Evolutionary conservation across 1,140 invertebrate genomes (phyloP), one percentile per base, ranked within the genome.

Genomic region (Panagrolaimus sp.): DNA sequence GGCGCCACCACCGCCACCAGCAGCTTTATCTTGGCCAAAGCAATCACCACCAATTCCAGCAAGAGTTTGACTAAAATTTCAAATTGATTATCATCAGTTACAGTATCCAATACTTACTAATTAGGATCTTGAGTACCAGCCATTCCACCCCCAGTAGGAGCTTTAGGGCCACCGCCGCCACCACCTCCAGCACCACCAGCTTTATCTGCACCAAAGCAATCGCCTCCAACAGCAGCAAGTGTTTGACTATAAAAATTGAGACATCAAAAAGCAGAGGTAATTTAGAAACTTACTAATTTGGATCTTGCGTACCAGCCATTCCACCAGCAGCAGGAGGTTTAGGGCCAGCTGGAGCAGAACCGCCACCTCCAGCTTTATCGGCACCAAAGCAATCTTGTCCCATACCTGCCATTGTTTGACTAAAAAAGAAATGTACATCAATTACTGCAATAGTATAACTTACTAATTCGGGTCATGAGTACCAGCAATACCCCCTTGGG

Each of bases 11-110:
- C 63, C 68, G 27, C 47, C 48, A 31, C 46, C 68, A 16, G 63
- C 66, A 46, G 16, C 46, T 63, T 67, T 67, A 11, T 70, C 65
- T 13, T 38, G n/a, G 27, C 64, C 69, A 62, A 70, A 70, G 42
- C 23, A 23, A 31, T 70, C 63, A 5, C 43, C 65, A 23, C 48
- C 65, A n/a, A 70, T 43, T n/a, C 42, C 53, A 16, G 69, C 69
- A 14, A 70, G 47, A 0, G 69, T 70, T 20, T 70, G 69, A 69
- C 31, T 38, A 7, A 38, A 38, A 38, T 7, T 4, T 38, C 31
- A 38, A n/a, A 38, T 38, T 4, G 31, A 4, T 38, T 38, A 38
- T 4, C n/a, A n/a, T n/a, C n/a, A 38, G 7, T 38, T 38, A 38
- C 31, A 2, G 31, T 38, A 38, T 4, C 7, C 31, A 38, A 38